A percentile compares a stretch with the other conserved stretches of the same genome.
These are phyloP conservation scores for Yponomeuta malinellus DNA, from an alignment of 2,888 invertebrate genomes.

Conservation along the genomic window DNA sequence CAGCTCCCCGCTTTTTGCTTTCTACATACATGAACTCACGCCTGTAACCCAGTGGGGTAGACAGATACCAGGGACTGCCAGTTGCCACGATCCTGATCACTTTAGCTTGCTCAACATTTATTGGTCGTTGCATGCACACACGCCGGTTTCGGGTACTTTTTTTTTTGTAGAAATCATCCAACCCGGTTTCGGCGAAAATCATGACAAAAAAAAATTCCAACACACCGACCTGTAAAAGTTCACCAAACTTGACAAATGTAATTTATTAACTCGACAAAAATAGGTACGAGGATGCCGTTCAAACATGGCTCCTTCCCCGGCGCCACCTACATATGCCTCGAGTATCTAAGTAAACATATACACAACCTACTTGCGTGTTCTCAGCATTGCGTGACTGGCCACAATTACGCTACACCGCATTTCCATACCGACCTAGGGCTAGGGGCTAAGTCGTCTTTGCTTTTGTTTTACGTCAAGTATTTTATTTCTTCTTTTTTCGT, in stretches of 20 bases:
- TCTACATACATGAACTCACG: too few relatives aligned
- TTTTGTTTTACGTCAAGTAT: slow-evolving; percentile 3
- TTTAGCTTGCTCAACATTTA: too few relatives aligned
- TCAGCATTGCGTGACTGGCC: background rate
- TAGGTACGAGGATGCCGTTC: background rate
- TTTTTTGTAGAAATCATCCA: too few relatives aligned
- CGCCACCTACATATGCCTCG: background rate
- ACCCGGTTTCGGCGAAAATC: too few relatives aligned
- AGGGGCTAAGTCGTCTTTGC: background rate
- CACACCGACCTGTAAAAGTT: background rate
- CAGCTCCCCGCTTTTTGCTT: too few relatives aligned
- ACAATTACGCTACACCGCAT: slow-evolving; percentile 3
- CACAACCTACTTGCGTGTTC: background rate
- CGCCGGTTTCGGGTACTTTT: too few relatives aligned
- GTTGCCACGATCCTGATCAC: too few relatives aligned
- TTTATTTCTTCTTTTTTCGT: background rate
- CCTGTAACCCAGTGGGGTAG: too few relatives aligned
- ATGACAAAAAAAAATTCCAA: too few relatives aligned
- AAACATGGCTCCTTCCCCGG: background rate
- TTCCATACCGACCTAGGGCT: slow-evolving; percentile 4
- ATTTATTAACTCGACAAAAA: background rate
- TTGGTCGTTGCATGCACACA: too few relatives aligned
- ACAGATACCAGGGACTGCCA: too few relatives aligned
- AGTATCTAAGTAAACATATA: background rate
- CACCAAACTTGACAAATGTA: background rate